Evolutionary conservation across 2,888 invertebrate genomes (phyloP).

Genomic region (Hirtodrosophila trivittata): DNA sequence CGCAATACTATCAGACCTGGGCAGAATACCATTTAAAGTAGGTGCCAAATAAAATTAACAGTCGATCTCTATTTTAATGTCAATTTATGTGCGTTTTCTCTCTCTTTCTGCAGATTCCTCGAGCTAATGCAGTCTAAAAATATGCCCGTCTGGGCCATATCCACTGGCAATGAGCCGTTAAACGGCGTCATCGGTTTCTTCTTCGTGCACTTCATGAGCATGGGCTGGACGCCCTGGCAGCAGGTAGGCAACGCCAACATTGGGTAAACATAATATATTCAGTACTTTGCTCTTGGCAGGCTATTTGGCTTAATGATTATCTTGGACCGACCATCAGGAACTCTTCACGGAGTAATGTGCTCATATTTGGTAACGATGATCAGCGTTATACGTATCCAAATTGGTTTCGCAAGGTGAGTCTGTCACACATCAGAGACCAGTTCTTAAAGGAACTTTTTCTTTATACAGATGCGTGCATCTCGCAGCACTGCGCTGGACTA

Average conservation of each 20-base stretch:
- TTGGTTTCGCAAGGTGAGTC: constrained; percentile 87
- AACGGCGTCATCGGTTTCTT: constrained; percentile 86
- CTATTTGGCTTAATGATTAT: constrained; percentile 89
- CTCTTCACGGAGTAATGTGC: constrained; percentile 85
- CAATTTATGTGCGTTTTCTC: constrained; percentile 9
- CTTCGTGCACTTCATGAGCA: constrained; percentile 87
- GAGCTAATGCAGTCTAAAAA: constrained; percentile 89
- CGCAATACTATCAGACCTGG: constrained; percentile 90
- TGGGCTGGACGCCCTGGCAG: constrained; percentile 89
- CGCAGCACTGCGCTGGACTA: constrained; percentile 85
- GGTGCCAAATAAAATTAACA: constrained; percentile 13
- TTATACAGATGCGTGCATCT: constrained; percentile 85
- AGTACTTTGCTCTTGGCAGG: constrained; percentile 81
- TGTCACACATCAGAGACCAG: no score
- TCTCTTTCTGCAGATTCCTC: constrained; percentile 83
- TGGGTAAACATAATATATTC: constrained; percentile 2
- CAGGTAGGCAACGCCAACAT: constrained; percentile 80
- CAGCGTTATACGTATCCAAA: constrained; percentile 88
- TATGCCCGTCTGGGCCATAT: constrained; percentile 91
- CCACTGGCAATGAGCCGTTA: constrained; percentile 95
- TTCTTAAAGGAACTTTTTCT: no score
- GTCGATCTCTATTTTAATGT: constrained; percentile 9
- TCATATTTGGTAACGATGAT: constrained; percentile 92
- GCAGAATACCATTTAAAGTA: constrained; percentile 92
- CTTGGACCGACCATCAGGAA: constrained; percentile 90